phyloP scores from a whole-genome alignment of 2,797 vertebrate genomes.

The Myoxocephalus aenaeus region DNA sequence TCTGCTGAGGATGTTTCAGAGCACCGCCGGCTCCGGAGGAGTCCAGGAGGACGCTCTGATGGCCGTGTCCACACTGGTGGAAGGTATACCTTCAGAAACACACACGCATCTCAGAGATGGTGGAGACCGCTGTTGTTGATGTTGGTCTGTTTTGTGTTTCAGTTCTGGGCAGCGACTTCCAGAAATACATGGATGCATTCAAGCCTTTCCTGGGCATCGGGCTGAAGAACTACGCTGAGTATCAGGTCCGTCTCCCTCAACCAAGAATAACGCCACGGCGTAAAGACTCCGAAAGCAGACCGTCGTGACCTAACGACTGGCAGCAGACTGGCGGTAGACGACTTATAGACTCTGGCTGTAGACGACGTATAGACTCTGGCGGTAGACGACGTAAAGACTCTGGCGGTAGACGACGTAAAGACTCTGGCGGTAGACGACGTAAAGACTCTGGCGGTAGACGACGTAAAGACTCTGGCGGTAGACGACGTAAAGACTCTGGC shows the following conservation, averaged over 20 bases:
- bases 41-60: conserved; percentile 98
- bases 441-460: no score
- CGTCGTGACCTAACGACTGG: no score
- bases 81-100: conserved; percentile 82
- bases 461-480: no score
- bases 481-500: no score
- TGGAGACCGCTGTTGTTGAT: neutral
- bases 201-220: conserved; percentile 97
- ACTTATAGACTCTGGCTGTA: no score
- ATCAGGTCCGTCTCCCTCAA: conserved; percentile 86
- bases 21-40: conserved; percentile 94
- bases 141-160: conserved; percentile 38
- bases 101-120: neutral
- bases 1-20: conserved; percentile 97
- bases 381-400: no score
- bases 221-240: conserved; percentile 97
- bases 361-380: no score
- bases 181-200: conserved; percentile 99
- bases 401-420: no score
- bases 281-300: no score
- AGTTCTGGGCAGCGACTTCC: conserved; percentile 96
- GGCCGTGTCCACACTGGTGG: conserved; percentile 97
- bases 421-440: no score
- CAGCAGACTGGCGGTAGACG: no score
- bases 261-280: no score